Evolutionary conservation across 2,113 vertebrate genomes (phyloP).

Genomic region (Riparia riparia): DNA sequence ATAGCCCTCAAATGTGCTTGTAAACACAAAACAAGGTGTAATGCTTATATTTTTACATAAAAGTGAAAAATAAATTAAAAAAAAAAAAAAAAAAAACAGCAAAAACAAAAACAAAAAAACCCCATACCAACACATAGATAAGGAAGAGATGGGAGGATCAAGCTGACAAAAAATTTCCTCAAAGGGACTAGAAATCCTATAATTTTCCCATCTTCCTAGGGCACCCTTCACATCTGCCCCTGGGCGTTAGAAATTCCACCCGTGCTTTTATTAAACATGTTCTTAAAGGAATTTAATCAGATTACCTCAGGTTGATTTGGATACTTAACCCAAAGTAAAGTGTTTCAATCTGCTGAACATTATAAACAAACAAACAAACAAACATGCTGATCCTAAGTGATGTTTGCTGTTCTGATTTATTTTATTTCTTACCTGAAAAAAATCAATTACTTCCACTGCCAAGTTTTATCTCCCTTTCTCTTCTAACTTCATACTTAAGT

Average conservation of each 20-base stretch:
- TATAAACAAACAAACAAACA: conserved; percentile 27
- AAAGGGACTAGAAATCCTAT: not conserved
- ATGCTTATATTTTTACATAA: not conserved
- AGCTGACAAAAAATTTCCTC: not conserved
- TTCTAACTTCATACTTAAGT: conserved; percentile 49
- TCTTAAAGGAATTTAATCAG: conserved; percentile 33
- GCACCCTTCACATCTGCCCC: not conserved
- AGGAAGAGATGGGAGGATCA: not conserved
- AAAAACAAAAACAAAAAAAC: not conserved
- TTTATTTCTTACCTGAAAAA: conserved; percentile 55
- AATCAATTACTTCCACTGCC: conserved; percentile 52
- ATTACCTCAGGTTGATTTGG: not conserved
- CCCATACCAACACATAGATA: not conserved
- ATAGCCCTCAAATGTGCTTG: not conserved
- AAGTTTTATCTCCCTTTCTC: conserved; percentile 41
- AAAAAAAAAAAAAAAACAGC: not conserved
- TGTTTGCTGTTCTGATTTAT: conserved; percentile 53
- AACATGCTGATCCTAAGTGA: conserved; percentile 40
- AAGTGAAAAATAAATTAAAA: not conserved
- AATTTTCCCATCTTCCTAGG: not conserved
- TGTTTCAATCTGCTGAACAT: conserved; percentile 16
- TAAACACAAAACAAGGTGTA: not conserved
- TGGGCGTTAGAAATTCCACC: not conserved
- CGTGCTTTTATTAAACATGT: conserved; percentile 1
- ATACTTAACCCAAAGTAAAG: not conserved